A percentile compares a stretch with the other conserved stretches of the same genome.
Evolutionary conservation across 64 coral and sea anemone species (phyloP).

Genomic region (Exaiptasia diaphana): DNA sequence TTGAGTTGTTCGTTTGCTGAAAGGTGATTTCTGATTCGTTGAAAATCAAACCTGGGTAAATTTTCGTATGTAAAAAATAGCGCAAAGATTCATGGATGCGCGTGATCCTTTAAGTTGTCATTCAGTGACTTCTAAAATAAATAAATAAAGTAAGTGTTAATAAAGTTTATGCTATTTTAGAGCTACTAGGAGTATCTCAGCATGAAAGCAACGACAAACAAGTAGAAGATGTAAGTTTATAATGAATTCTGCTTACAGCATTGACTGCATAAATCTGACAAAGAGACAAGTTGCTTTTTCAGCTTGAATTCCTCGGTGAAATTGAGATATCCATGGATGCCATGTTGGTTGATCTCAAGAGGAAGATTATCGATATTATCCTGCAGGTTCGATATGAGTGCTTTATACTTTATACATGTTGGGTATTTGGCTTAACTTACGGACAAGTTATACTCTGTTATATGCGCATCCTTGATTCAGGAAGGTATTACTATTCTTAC

Average conservation of each 20-base stretch:
- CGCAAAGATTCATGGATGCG: too few species aligned
- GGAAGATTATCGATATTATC: slow-evolving; percentile 47
- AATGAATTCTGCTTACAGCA: neutral
- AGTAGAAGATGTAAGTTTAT: neutral
- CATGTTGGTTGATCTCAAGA: slow-evolving; percentile 59
- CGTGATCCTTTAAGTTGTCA: too few species aligned
- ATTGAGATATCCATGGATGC: slow-evolving; percentile 66
- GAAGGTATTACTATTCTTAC: too few species aligned
- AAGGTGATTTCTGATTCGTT: too few species aligned
- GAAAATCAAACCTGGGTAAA: too few species aligned
- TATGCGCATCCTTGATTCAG: too few species aligned
- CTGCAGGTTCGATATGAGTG: too few species aligned
- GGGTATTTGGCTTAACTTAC: too few species aligned
- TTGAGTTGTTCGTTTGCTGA: too few species aligned
- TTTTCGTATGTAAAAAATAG: too few species aligned
- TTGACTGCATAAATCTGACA: neutral
- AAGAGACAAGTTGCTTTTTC: neutral
- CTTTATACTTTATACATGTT: too few species aligned
- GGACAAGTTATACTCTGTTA: too few species aligned
- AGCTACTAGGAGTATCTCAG: neutral
- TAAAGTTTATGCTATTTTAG: neutral
- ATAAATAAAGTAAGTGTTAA: neutral
- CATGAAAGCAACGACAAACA: neutral
- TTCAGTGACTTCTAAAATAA: neutral
- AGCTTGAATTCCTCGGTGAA: slow-evolving; percentile 34